These are phyloP conservation scores for Conops quadrifasciatus DNA, from an alignment of 2,888 invertebrate genomes.

Conservation along the genomic window DNA sequence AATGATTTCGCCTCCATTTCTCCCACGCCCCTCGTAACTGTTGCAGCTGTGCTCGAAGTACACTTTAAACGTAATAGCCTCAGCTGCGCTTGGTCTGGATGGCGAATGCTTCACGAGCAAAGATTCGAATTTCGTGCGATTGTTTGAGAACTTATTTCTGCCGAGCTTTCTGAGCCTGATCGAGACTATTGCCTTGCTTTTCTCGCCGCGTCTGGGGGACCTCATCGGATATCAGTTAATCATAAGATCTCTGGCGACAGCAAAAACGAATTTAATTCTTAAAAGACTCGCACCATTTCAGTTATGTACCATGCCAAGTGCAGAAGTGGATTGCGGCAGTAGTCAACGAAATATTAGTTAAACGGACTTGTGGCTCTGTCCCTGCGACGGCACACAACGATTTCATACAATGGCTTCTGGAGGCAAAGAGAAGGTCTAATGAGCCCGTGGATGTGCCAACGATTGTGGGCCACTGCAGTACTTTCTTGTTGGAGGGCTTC, in stretches of 20 bases:
- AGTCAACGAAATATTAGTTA: conserved; percentile 42
- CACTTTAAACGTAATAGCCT: conserved; percentile 55
- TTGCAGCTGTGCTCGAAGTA: conserved; percentile 52
- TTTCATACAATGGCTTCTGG: conserved; percentile 52
- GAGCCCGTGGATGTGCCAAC: conserved; percentile 43
- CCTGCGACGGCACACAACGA: conserved; percentile 36
- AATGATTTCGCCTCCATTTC: neutral
- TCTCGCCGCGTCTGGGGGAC: conserved; percentile 49
- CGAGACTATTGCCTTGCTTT: conserved; percentile 51
- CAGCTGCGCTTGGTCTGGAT: conserved; percentile 53
- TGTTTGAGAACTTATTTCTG: conserved; percentile 51
- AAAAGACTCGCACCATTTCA: conserved; percentile 30
- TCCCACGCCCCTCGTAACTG: neutral
- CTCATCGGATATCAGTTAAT: conserved; percentile 49
- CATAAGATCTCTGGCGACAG: neutral
- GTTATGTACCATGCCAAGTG: conserved; percentile 50
- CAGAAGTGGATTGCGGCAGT: conserved; percentile 50
- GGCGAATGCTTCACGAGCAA: conserved; percentile 47
- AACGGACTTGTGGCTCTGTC: conserved; percentile 31
- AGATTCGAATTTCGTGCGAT: conserved; percentile 47
- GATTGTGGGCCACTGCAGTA: conserved; percentile 53
- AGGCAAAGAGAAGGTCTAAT: conserved; percentile 45
- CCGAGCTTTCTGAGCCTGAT: conserved; percentile 48
- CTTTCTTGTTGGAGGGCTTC: conserved; percentile 55
- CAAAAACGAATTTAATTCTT: neutral